Base-by-base conservation (phyloP, 2,888 invertebrate genomes). In the Acanthosepion esculentum region DNA sequence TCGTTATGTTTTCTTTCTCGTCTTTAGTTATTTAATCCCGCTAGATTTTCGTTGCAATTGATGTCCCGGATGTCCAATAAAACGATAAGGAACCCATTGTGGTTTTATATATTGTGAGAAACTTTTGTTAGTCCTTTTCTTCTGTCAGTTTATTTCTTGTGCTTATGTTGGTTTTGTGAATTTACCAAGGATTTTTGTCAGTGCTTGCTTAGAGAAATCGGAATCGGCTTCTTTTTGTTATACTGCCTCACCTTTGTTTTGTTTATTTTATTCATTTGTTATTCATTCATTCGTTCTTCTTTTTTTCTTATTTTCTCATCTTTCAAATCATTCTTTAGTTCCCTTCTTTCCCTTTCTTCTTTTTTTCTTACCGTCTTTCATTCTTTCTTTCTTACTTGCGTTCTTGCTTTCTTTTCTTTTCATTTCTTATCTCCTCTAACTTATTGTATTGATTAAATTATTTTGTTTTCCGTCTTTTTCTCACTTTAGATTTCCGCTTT, bases 21-120 rank as follows among this genome's bases (percentile, higher is more conserved):
- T 78, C 12, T 78, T n/a, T 78, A 78, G 15, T 33, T 33, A n/a
- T 78, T 33, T n/a, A 78, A 29, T 78, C 33, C 78, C 78, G 78
- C 78, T 33, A n/a, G n/a, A 33, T 78, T 78, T 78, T 78, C 18
- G n/a, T 78, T 33, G n/a, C 78, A 15, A n/a, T 18, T 78, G 15
- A n/a, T n/a, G 78, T 78, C n/a, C 78, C 78, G 78, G 78, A 78
- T 33, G 78, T 78, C 78, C 78, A n/a, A 78, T 78, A 78, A 78
- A 78, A n/a, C 18, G 78, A n/a, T 78, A 33, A 78, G n/a, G n/a
- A 78, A 78, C 15, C 78, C 78, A 78, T 78, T 78, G 78, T 78
- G 33, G 78, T n/a, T 78, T 78, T 78, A 78, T 78, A 78, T 78
- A n/a, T 78, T n/a, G 78, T n/a, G n/a, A n/a, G 15, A n/a, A 33